Conservation (phyloP, 2,113 vertebrate genomes). For the Ascaphus truei region DNA sequence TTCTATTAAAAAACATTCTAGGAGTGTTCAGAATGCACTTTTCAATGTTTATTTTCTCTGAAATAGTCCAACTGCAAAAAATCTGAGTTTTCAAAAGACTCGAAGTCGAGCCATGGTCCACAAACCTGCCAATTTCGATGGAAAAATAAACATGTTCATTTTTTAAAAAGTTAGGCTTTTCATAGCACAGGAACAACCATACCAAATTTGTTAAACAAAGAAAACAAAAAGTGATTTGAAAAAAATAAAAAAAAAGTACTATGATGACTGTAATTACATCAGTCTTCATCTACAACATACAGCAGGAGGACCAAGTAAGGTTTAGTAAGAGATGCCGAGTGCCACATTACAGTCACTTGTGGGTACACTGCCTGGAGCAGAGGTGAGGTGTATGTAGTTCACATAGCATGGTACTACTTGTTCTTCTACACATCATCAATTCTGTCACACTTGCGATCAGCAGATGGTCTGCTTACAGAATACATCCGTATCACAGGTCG, state of each 20-base stretch:
- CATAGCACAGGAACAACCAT: background rate
- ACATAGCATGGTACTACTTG: constrained; percentile 5
- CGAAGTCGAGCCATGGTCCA: background rate
- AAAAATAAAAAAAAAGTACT: constrained; percentile 1
- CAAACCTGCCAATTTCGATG: constrained; percentile 14
- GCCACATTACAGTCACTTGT: constrained; percentile 1
- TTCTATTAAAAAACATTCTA: background rate
- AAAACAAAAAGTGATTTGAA: background rate
- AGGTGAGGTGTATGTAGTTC: constrained; percentile 15
- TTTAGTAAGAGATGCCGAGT: constrained; percentile 15
- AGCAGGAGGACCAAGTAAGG: background rate
- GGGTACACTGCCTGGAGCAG: constrained; percentile 6
- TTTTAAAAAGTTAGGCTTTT: constrained; percentile 9
- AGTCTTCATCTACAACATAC: background rate
- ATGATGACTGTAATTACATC: background rate
- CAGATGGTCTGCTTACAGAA: constrained; percentile 31
- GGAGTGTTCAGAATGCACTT: constrained; percentile 3
- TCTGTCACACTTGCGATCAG: constrained; percentile 2
- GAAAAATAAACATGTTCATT: constrained; percentile 23
- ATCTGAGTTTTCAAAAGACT: constrained; percentile 14
- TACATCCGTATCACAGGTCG: constrained; percentile 13
- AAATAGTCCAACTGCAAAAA: constrained; percentile 8
- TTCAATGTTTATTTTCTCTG: constrained; percentile 15
- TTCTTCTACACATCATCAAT: constrained; percentile 14
- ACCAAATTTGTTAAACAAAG: background rate